Evolutionary conservation across 2,888 invertebrate species (phyloP).

Genomic region (Orchesella flavescens): DNA sequence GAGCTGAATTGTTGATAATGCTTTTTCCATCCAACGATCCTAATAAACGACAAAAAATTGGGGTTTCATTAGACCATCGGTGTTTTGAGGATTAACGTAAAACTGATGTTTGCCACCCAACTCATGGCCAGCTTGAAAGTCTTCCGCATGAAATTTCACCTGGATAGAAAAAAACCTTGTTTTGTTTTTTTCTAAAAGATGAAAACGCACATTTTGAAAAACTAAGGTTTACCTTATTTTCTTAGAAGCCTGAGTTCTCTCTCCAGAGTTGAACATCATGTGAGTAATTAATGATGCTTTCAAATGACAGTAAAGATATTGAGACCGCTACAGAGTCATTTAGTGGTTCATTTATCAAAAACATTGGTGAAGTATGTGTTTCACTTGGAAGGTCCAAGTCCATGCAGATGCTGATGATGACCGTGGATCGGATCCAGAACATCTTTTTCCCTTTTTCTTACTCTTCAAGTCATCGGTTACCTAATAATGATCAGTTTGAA

Average conservation of each 20-base stretch:
- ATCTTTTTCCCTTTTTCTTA: background rate
- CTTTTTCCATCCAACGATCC: too few species aligned
- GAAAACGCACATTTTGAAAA: too few species aligned
- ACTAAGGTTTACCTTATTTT: too few species aligned
- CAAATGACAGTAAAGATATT: background rate
- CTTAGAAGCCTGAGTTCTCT: too few species aligned
- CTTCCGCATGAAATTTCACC: too few species aligned
- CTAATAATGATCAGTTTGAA: slow-evolving; percentile 1
- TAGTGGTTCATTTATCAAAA: slow-evolving; percentile 34
- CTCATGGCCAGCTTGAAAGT: too few species aligned
- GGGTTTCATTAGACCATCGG: background rate
- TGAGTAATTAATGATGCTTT: background rate
- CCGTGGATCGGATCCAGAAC: background rate
- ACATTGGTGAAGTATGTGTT: background rate
- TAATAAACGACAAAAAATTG: slow-evolving; percentile 11
- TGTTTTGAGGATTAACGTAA: too few species aligned
- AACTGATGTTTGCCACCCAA: too few species aligned
- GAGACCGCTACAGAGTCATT: slow-evolving; percentile 8
- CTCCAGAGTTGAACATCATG: background rate
- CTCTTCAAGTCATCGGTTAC: background rate
- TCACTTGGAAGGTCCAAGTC: background rate
- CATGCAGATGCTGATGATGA: background rate
- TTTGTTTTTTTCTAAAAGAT: too few species aligned
- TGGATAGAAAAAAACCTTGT: too few species aligned
- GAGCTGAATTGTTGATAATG: too few species aligned